Base-by-base conservation (phyloP, 2,113 vertebrate genomes). In the Tychaedon coryphoeus region DNA sequence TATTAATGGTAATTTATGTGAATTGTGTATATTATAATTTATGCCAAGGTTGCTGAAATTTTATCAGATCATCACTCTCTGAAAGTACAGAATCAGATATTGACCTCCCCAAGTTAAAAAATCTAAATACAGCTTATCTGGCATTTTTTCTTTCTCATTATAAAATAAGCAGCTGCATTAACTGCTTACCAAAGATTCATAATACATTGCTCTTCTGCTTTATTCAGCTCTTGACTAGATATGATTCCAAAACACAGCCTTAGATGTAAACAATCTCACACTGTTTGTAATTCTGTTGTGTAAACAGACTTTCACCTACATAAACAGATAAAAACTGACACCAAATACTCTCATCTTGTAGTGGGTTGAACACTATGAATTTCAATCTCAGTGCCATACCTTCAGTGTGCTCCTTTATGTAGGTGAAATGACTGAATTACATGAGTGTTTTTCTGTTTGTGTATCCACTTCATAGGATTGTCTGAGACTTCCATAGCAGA, bases 21-120 rank as follows among this genome's bases (percentile, higher is more conserved):
- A 92, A 91, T 95, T 1, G 2, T 12, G 15, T 61, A 38, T 50
- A 91, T 81, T 75, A 65, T 75, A 93, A 91, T 91, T 94, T 93
- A 95, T 93, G 88, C 70, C 54, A 90, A 85, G 84, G 82, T 67
- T 79, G 91, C 81, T 78, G 81, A 96, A 95, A 88, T 95, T 97
- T 93, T 96, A 89, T 94, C 88, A 92, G 66, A 92, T 95, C 93
- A 96, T 95, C 93, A 88, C 19, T 94, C 66, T 95, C 54, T 85
- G 51, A 93, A 90, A 93, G 78, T 80, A 86, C 47, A 88, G 78
- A 92, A 86, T 93, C 75, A 86, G 91, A 48, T 64, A 80, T 64
- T 95, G 90, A 97, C 90, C 93, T 96, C 66, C 26, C 1, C 17
- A 54, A 73, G 67, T 91, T 29, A 86, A 93, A 90, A 93, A 91